Evolutionary conservation across 2,888 invertebrate genomes (phyloP), one percentile per base, ranked within the genome.

Genomic region (Meandrusa payeni): DNA sequence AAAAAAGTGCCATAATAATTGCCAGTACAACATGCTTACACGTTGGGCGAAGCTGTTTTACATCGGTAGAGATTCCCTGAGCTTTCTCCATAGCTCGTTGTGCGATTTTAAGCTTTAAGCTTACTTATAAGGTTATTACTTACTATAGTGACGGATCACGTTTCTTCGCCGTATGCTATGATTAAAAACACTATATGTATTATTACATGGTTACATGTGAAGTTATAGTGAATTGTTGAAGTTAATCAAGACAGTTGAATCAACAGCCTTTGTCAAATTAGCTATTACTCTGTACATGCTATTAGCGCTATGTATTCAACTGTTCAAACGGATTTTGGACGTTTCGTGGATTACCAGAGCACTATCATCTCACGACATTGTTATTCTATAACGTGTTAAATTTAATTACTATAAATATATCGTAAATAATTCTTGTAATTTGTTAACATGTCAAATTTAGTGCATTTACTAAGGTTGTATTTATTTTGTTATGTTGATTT

Each of bases 401-500:
- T 41, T 28, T 17, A 6, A 42, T 22, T 17, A 24, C 24, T 19
- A 31, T 37, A 12, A 24, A 24, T 15, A n/a, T n/a, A n/a, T n/a
- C n/a, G n/a, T n/a, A n/a, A n/a, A n/a, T 20, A 20, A 31, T 5
- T 32, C 10, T 12, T 5, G 17, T 37, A 34, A 15, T 12, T 15
- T 13, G 23, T 15, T 7, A 34, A 34, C 6, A 34, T 34, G 34
- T 23, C 23, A 23, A 34, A 23, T 4, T 34, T 34, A 5, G 13
- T 34, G 1, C 22, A 20, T 22, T 43, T 32, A 9, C 15, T 33
- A 20, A 31, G 48, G 33, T 29, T 12, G 28, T 10, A 9, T 41
- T 46, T 19, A 10, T 7, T 19, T 3, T n/a, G 5, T 1, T 11
- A 28, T 28, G n/a, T 19, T 36, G 51, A 41, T 54, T 50, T 15